These are phyloP conservation scores for Hippocampus mohnikei DNA, from an alignment of 2,113 vertebrate genomes.

Conservation along the genomic window DNA sequence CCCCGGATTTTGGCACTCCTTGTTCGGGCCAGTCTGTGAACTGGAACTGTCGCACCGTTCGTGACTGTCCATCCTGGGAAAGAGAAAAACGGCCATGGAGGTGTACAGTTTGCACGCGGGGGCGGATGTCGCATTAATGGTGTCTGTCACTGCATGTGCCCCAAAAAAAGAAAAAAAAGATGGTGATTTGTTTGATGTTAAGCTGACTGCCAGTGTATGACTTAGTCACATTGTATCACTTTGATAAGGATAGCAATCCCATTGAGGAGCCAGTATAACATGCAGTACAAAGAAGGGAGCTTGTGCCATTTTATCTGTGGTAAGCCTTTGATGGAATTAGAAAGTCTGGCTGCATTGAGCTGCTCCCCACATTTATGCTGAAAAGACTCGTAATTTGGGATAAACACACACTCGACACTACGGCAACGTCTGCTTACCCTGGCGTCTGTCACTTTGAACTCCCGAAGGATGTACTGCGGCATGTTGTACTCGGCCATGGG, in stretches of 20 bases:
- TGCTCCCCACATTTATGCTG: constrained; percentile 45
- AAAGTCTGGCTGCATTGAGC: constrained; percentile 52
- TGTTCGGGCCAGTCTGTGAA: constrained; percentile 99
- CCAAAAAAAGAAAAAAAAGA: background rate
- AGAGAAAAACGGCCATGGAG: background rate
- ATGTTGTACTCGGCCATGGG: constrained; percentile 99
- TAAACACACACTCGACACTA: constrained; percentile 25
- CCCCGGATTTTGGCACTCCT: constrained; percentile 98
- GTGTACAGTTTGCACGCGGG: no score
- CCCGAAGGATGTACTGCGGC: constrained; percentile 97
- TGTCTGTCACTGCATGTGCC: background rate
- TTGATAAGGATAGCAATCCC: background rate
- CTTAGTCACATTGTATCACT: background rate
- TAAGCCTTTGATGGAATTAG: constrained; percentile 74
- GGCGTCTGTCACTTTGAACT: constrained; percentile 99
- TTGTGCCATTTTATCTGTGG: constrained; percentile 50
- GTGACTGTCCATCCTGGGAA: constrained; percentile 91
- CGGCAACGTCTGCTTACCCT: constrained; percentile 77
- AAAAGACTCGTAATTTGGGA: constrained; percentile 44
- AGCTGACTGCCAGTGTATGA: background rate
- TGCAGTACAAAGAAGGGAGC: constrained; percentile 52
- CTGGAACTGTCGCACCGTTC: constrained; percentile 98
- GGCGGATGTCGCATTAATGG: background rate
- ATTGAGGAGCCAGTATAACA: background rate
- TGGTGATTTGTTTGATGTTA: background rate